Evolutionary conservation across 2,113 vertebrate species (phyloP).

Genomic region (Colossoma macropomum): DNA sequence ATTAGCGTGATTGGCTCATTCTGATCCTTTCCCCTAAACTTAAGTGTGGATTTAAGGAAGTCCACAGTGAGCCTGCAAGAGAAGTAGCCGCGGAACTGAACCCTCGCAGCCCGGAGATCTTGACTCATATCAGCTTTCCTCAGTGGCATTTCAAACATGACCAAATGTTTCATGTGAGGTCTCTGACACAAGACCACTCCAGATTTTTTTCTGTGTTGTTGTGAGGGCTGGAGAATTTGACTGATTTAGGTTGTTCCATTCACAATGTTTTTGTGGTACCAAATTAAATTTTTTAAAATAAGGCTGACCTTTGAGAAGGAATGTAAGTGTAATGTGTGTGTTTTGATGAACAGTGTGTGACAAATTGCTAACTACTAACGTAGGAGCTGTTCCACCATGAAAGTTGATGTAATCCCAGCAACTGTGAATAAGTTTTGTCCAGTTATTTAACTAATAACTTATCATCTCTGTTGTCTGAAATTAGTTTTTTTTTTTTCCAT

Average conservation of each 20-base stretch:
- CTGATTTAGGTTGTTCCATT: slow-evolving; percentile 3
- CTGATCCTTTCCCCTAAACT: slow-evolving; percentile 55
- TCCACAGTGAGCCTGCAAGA: slow-evolving; percentile 39
- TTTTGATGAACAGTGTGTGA: slow-evolving; percentile 4
- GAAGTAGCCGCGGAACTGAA: slow-evolving; percentile 44
- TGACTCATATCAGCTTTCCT: slow-evolving; percentile 51
- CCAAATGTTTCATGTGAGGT: slow-evolving; percentile 29
- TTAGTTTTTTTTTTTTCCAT: slow-evolving; percentile 22
- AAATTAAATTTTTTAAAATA: background rate
- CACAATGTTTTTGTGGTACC: background rate
- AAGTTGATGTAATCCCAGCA: slow-evolving; percentile 4
- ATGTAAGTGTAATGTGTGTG: background rate
- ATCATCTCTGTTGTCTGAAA: background rate
- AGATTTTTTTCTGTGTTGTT: slow-evolving; percentile 1
- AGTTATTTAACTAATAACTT: slow-evolving; percentile 18
- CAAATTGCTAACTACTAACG: background rate
- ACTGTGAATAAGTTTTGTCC: background rate
- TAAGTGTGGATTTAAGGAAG: slow-evolving; percentile 39
- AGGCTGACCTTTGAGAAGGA: background rate
- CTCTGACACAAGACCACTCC: slow-evolving; percentile 1
- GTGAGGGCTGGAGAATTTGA: background rate
- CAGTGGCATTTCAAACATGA: slow-evolving; percentile 23
- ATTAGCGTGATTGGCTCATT: slow-evolving; percentile 62
- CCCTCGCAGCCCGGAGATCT: slow-evolving; percentile 28
- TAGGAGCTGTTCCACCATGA: slow-evolving; percentile 1